A percentile compares a stretch with the other conserved stretches of the same genome.
These are phyloP conservation scores for Neotoma lepida DNA, from an alignment of 2,113 vertebrate genomes.

Conservation along the genomic window DNA sequence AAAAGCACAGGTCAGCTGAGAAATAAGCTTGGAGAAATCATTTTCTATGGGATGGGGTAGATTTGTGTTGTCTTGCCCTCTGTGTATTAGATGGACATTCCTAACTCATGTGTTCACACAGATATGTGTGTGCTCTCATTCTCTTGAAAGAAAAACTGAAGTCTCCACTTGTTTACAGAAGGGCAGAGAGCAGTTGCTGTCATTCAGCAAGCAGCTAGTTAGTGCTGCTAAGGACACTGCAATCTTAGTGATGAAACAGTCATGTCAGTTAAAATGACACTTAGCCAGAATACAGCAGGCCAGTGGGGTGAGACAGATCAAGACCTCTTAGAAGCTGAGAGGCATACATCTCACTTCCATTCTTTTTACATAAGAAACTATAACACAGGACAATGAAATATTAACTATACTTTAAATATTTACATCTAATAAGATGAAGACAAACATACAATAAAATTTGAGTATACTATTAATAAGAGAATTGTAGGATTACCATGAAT, in stretches of 20 bases:
- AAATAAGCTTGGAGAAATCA: conserved; percentile 46
- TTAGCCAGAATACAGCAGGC: background rate
- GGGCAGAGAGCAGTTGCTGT: background rate
- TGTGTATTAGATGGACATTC: background rate
- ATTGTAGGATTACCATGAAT: background rate
- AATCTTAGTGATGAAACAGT: background rate
- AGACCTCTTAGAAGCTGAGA: background rate
- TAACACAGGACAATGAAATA: background rate
- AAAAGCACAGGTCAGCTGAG: conserved; percentile 27
- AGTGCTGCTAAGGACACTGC: background rate
- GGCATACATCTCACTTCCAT: background rate
- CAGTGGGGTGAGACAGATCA: background rate
- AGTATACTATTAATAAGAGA: background rate
- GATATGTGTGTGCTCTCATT: background rate
- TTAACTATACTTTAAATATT: background rate
- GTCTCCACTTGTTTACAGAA: background rate
- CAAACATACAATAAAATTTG: background rate
- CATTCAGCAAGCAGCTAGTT: background rate
- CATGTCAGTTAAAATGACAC: background rate
- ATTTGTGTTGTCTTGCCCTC: background rate
- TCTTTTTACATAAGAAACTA: background rate
- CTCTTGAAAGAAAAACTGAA: background rate
- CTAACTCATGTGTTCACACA: background rate
- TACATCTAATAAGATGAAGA: conserved; percentile 13
- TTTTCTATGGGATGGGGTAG: conserved; percentile 20